Evolutionary conservation across 2,113 vertebrate species (phyloP).

Genomic region (Python bivittatus): DNA sequence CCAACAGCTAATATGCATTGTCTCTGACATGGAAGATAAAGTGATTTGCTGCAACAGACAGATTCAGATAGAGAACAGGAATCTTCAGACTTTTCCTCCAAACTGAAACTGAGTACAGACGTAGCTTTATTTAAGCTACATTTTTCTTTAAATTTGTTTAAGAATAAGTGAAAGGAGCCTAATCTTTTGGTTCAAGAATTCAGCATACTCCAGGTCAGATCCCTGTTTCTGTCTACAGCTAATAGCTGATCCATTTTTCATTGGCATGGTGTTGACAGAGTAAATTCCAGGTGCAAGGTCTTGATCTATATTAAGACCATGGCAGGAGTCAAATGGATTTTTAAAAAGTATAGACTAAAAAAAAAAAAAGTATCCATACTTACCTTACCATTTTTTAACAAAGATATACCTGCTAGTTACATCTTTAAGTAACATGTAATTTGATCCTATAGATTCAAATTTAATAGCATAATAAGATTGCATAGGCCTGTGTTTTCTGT

Average conservation of each 20-base stretch:
- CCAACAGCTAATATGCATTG: neutral
- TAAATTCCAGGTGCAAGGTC: neutral
- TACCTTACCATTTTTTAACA: too few species aligned
- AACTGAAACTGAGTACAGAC: neutral
- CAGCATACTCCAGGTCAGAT: neutral
- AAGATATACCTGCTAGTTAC: neutral
- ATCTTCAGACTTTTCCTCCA: neutral
- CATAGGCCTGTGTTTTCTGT: neutral
- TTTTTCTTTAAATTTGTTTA: neutral
- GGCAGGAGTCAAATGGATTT: too few species aligned
- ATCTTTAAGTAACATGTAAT: neutral
- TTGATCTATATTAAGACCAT: neutral
- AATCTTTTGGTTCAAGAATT: neutral
- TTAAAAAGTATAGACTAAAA: too few species aligned
- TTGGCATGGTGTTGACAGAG: neutral
- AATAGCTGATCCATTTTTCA: neutral
- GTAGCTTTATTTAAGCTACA: neutral
- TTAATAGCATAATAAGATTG: neutral
- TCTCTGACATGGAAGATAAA: slow-evolving; percentile 13
- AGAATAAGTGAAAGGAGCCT: neutral
- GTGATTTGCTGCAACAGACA: neutral
- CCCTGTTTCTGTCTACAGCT: neutral
- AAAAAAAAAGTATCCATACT: too few species aligned
- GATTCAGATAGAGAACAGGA: neutral
- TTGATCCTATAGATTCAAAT: neutral